Evolutionary conservation across 2,888 invertebrate species (phyloP).

Genomic region (Caenorhabditis wallacei): DNA sequence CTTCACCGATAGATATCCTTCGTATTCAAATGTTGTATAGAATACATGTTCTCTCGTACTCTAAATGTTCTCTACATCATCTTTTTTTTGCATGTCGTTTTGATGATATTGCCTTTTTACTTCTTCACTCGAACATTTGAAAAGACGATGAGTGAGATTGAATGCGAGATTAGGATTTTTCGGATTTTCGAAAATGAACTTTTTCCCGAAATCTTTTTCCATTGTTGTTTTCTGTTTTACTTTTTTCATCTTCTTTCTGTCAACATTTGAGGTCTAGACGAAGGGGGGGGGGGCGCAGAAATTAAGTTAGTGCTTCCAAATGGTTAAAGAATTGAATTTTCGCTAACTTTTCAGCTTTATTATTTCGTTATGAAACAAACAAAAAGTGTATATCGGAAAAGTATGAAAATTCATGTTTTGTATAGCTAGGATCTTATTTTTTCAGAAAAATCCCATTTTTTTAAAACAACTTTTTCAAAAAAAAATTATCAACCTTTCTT

Average conservation of each 20-base stretch:
- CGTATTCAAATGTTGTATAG: slow-evolving; percentile 7
- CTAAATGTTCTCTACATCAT: slow-evolving; percentile 14
- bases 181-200: background rate
- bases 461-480: too few relatives aligned
- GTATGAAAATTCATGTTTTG: too few relatives aligned
- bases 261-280: slow-evolving; percentile 9
- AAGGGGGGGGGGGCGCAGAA: background rate
- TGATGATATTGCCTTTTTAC: slow-evolving; percentile 7
- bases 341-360: background rate
- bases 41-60: slow-evolving; percentile 21
- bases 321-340: background rate
- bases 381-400: background rate
- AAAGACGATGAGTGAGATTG: background rate
- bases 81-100: slow-evolving; percentile 11
- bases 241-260: background rate
- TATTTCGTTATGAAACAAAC: background rate
- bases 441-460: too few relatives aligned
- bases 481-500: too few relatives aligned
- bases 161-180: slow-evolving; percentile 14
- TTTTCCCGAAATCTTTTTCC: background rate
- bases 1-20: background rate
- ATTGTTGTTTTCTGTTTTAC: background rate
- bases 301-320: slow-evolving; percentile 5
- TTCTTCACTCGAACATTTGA: background rate
- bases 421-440: too few relatives aligned